A percentile compares a stretch with the other conserved stretches of the same genome.
phyloP scores from a whole-genome alignment of 2,797 vertebrate species.

The Semotilus atromaculatus region DNA sequence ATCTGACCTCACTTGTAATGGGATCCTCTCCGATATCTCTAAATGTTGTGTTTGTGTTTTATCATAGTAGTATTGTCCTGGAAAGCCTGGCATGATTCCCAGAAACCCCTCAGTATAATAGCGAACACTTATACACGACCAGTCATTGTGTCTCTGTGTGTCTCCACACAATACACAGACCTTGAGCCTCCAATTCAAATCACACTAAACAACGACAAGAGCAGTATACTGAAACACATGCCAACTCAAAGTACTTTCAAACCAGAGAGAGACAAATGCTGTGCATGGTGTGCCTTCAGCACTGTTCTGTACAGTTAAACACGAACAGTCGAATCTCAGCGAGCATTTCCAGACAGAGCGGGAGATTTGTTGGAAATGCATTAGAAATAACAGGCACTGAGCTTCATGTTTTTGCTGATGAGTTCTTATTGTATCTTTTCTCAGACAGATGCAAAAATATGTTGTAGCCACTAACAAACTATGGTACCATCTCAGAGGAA shows the following conservation, averaged over 20 bases:
- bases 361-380: slow-evolving; percentile 14
- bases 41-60: slow-evolving; percentile 43
- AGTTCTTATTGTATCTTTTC: slow-evolving; percentile 16
- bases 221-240: slow-evolving; percentile 20
- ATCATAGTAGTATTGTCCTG: slow-evolving; percentile 46
- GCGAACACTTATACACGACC: slow-evolving; percentile 10
- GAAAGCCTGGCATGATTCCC: slow-evolving; percentile 53
- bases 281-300: slow-evolving; percentile 28
- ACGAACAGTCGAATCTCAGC: slow-evolving; percentile 20
- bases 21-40: slow-evolving; percentile 27
- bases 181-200: slow-evolving; percentile 30
- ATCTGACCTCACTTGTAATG: slow-evolving; percentile 46
- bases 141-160: slow-evolving; percentile 26
- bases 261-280: slow-evolving; percentile 12
- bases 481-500: too few species aligned
- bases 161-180: slow-evolving; percentile 34
- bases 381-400: slow-evolving; percentile 14
- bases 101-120: slow-evolving; percentile 47
- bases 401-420: slow-evolving; percentile 16
- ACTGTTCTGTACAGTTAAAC: slow-evolving; percentile 20
- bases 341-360: slow-evolving; percentile 20
- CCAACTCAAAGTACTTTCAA: slow-evolving; percentile 41
- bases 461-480: not conserved
- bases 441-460: not conserved
- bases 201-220: slow-evolving; percentile 30